phyloP scores from a whole-genome alignment of 1,140 invertebrate genomes.

The Orius insidiosus region DNA sequence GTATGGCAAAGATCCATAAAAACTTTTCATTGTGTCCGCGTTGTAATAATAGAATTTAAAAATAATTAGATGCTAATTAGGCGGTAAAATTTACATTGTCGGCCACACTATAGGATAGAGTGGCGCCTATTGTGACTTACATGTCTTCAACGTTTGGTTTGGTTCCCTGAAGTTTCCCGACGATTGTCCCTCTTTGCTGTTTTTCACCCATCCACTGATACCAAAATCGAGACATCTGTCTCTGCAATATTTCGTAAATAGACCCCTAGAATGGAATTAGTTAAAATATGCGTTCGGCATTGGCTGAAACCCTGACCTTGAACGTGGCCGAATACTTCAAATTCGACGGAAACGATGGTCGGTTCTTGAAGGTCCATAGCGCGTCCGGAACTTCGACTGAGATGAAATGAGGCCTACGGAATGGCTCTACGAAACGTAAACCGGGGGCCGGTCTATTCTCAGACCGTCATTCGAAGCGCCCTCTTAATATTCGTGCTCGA shows the following conservation, averaged over 20 bases:
- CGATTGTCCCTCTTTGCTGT: slow-evolving; percentile 69
- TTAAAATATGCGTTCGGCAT: slow-evolving; percentile 1
- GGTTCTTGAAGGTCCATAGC: slow-evolving; percentile 13
- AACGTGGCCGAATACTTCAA: slow-evolving; percentile 17
- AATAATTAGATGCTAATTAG: no score
- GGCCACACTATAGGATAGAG: not conserved
- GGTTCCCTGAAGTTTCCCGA: slow-evolving; percentile 73
- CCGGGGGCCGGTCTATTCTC: slow-evolving; percentile 10
- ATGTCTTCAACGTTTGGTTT: slow-evolving; percentile 63
- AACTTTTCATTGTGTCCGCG: no score
- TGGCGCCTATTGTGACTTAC: no score
- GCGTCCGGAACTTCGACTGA: not conserved
- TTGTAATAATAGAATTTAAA: no score
- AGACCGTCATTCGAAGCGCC: slow-evolving; percentile 5
- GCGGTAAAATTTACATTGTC: not conserved
- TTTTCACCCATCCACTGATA: slow-evolving; percentile 79
- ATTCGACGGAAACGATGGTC: slow-evolving; percentile 52
- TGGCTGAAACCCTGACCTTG: slow-evolving; percentile 13
- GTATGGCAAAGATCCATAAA: no score
- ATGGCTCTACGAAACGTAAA: no score
- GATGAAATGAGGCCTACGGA: no score
- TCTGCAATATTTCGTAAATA: slow-evolving; percentile 76
- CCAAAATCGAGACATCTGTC: slow-evolving; percentile 51
- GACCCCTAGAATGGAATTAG: slow-evolving; percentile 40
- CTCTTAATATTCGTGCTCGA: no score